A percentile compares a stretch with the other conserved stretches of the same genome.
Conservation (phyloP, 2,888 invertebrate genomes). For the Rhyacophila evoluta region DNA sequence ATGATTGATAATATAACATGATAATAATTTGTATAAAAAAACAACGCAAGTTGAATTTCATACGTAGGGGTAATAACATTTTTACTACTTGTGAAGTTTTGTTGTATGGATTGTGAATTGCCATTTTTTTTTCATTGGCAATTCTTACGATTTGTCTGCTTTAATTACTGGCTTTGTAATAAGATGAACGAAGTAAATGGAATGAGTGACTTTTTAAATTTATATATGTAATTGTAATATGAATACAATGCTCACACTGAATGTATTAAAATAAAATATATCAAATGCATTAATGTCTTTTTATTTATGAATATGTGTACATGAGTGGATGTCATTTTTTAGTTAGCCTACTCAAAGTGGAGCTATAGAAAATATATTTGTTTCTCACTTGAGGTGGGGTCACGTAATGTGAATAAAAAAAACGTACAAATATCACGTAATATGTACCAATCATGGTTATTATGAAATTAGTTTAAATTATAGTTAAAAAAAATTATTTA, state of each 20-base stretch:
- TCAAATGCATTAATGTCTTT: conserved; percentile 34
- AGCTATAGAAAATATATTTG: too few species aligned
- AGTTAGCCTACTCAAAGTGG: too few species aligned
- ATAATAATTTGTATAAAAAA: conserved; percentile 6
- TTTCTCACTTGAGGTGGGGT: too few species aligned
- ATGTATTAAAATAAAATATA: conserved; percentile 54
- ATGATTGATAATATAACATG: conserved; percentile 39
- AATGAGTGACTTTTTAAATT: conserved; percentile 48
- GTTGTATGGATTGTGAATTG: conserved; percentile 3
- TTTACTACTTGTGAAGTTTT: conserved; percentile 12
- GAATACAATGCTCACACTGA: conserved; percentile 54
- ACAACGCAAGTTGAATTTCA: conserved; percentile 4
- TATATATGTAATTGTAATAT: conserved; percentile 52
- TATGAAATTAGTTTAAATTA: too few species aligned
- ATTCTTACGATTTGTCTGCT: conserved; percentile 9
- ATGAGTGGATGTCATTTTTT: too few species aligned
- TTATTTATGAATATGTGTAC: conserved; percentile 19
- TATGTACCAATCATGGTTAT: too few species aligned
- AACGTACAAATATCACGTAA: too few species aligned
- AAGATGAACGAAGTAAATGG: conserved; percentile 27
- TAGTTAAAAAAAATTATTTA: too few species aligned
- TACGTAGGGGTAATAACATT: conserved; percentile 26
- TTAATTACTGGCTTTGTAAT: conserved; percentile 20
- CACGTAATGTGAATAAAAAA: too few species aligned
- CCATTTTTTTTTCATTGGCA: not conserved